Base-by-base conservation (phyloP, 2,797 vertebrate genomes). In the Schizopygopsis malacanthus region DNA sequence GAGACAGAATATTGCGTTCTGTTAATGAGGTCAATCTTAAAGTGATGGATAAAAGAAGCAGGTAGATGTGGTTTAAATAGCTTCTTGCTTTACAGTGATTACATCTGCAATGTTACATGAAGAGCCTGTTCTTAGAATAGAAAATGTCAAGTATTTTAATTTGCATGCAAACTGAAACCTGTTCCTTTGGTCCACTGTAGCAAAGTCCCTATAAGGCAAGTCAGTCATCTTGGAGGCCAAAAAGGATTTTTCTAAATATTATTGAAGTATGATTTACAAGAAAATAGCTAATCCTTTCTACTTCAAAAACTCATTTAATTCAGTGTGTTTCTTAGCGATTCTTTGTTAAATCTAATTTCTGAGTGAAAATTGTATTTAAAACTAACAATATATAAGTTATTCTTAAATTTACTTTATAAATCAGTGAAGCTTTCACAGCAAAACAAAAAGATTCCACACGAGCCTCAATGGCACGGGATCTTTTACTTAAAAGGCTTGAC, bases 1-100 rank as follows among this genome's bases (percentile, higher is more conserved):
- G 85, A 79, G 83, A 83, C 67, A 39, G 69, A 82, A 80, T 75
- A 78, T 45, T 47, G 8, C 28, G 28, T 63, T 79, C 39, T 63
- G 15, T 33, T 63, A 47, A 80, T 16, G 41, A 65, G 61, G 25
- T 56, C 9, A 33, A 78, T 25, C 20, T 59, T 47, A 47, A 59
- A 78, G 7, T 61, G 77, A 79, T 61, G 4, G 13, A 61, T 79
- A 9, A 41, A 11, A 47, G 41, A 65, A 47, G 25, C n/a, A 67
- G 79, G 59, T 33, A 45, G 28, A 28, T 28, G 28, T 28, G 28
- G 28, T 28, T 65, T 33, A 47, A 80, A 65, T 45, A 67, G 28
- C 43, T 22, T 67, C 18, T 37, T 45, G 15, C 7, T 41, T 13
- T 47, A 43, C n/a, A 18, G 9, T 67, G 41, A 39, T 81, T 70